Percentiles rank a stretch among this genome's conserved stretches.
These are phyloP conservation scores for Cavia porcellus DNA, from an alignment of 2,113 vertebrate species.

Conservation along the genomic window DNA sequence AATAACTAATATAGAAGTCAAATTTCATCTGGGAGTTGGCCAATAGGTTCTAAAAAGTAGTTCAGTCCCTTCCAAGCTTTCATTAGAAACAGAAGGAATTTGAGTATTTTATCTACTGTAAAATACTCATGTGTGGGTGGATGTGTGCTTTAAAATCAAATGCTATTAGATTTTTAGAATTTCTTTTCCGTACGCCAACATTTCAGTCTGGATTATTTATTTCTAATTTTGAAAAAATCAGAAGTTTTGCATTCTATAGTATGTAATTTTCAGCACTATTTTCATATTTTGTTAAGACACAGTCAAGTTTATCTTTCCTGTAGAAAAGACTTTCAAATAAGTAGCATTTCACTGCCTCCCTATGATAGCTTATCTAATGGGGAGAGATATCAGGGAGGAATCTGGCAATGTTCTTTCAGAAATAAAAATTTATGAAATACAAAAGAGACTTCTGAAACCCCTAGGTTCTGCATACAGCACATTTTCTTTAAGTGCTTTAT, in stretches of 20 bases:
- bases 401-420: constrained; percentile 82
- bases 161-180: constrained; percentile 39
- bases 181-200: constrained; percentile 51
- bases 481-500: constrained; percentile 77
- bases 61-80: constrained; percentile 67
- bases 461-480: constrained; percentile 70
- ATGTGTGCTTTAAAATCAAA: constrained; percentile 59
- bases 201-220: constrained; percentile 68
- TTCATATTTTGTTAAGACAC: constrained; percentile 80
- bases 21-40: constrained; percentile 51
- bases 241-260: constrained; percentile 74
- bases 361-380: constrained; percentile 78
- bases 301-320: constrained; percentile 73
- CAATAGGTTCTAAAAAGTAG: constrained; percentile 65
- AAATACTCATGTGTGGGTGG: not conserved
- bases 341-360: constrained; percentile 82
- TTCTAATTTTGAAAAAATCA: constrained; percentile 28
- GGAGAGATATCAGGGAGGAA: constrained; percentile 75
- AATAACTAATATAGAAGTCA: constrained; percentile 63
- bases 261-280: constrained; percentile 78
- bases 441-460: constrained; percentile 83
- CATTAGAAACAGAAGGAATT: constrained; percentile 67
- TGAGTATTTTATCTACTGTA: constrained; percentile 72
- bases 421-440: constrained; percentile 84
- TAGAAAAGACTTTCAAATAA: constrained; percentile 80